Evolutionary conservation across 2,113 vertebrate genomes (phyloP), one percentile per base, ranked within the genome.

Genomic region (Onychostoma macrolepis): DNA sequence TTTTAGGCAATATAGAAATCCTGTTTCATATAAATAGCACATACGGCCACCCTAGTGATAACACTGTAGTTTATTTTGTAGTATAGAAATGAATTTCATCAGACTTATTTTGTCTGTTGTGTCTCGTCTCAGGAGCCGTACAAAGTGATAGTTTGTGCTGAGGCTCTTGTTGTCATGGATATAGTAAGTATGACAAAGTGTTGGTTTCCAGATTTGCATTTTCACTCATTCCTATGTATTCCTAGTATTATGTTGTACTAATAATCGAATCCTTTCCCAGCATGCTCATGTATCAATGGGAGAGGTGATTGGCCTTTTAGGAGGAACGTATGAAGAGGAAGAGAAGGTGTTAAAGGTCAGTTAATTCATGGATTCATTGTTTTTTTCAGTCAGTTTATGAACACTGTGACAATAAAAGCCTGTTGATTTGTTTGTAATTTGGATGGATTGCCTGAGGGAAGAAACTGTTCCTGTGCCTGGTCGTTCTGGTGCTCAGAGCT

Each of bases 141-240:
- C 94, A 95, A 95, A 91, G 97, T 99, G 79, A 93, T 95, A 82
- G 97, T 99, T 72, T 96, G 96, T 94, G 95, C 97, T 0, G 98
- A 99, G 93, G 98, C 96, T 84, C 96, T 99, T 91, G 89, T 99
- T 84, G 95, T 99, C 88, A 99, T 99, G 97, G 98, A 99, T 93
- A 96, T 99, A 97, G 98, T 99, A 96, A 92, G 95, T 75, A 24
- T 45, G 24, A 17, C 7, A 2, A 3, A 21, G 11, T 53, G 26
- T 38, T 79, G 30, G 6, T 43, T 41, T 43, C 36, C 4, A 33
- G 8, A 53, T 53, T 45, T 67, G 36, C 9, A 11, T 26, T 45
- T 61, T 41, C 13, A 4, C 58, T 56, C 28, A 72, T 19, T 84
- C n/a, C n/a, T n/a, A n/a, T n/a, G n/a, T n/a, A n/a, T n/a, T n/a